Percentiles rank a stretch among this genome's conserved stretches.
Conservation (phyloP, 2,797 vertebrate genomes). For the Fratercula arctica region DNA sequence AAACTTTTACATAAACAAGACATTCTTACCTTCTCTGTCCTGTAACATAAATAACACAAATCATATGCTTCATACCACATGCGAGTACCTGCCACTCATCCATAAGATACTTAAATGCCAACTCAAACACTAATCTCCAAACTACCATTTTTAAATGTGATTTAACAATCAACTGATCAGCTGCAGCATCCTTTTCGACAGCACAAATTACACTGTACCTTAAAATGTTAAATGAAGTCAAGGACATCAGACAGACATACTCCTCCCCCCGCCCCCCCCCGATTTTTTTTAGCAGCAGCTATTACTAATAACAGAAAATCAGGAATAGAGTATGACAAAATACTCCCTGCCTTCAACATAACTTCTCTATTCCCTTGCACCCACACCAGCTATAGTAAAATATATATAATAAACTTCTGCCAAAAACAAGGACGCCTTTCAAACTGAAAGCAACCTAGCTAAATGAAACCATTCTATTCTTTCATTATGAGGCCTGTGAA, state of each 20-base stretch:
- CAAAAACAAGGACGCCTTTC: background rate
- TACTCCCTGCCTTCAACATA: background rate
- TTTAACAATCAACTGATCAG: background rate
- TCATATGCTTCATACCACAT: background rate
- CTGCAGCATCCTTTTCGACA: background rate
- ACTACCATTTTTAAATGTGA: background rate
- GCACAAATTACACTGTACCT: background rate
- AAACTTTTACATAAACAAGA: background rate
- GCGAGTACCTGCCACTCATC: background rate
- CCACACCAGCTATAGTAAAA: background rate
- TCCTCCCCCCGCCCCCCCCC: accelerated
- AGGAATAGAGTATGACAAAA: background rate
- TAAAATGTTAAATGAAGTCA: background rate
- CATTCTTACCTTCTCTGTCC: background rate
- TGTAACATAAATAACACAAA: background rate
- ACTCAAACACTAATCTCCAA: background rate
- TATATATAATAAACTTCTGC: background rate
- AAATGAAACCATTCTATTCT: background rate
- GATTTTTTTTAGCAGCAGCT: background rate
- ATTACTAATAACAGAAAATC: background rate
- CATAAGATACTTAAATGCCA: background rate
- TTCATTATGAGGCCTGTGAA: background rate
- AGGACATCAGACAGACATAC: background rate
- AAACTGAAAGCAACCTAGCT: background rate
- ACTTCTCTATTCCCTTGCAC: background rate